These are phyloP conservation scores for Melieria picta DNA, from an alignment of 2,888 invertebrate species.

Conservation along the genomic window DNA sequence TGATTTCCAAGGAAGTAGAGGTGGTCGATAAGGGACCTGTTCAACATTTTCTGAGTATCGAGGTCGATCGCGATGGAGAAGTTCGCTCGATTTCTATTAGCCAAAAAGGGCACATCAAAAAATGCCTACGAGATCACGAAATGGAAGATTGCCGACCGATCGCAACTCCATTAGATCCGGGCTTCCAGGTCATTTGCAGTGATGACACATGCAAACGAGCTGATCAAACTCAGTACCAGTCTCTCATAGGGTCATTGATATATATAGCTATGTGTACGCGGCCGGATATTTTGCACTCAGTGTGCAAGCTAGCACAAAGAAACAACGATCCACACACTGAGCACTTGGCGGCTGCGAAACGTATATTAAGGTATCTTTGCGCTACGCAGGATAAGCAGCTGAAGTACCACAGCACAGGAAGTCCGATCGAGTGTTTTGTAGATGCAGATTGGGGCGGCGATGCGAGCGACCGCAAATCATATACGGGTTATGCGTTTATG, in stretches of 20 bases:
- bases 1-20: slow-evolving; percentile 33
- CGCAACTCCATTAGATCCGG: slow-evolving; percentile 42
- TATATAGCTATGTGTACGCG: slow-evolving; percentile 41
- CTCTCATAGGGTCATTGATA: slow-evolving; percentile 39
- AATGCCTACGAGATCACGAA: slow-evolving; percentile 38
- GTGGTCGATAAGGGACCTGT: slow-evolving; percentile 35
- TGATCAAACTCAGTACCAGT: slow-evolving; percentile 35
- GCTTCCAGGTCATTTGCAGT: slow-evolving; percentile 37
- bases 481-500: too few relatives aligned
- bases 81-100: slow-evolving; percentile 36
- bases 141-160: slow-evolving; percentile 41
- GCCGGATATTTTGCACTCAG: slow-evolving; percentile 42
- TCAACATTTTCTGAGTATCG: slow-evolving; percentile 38
- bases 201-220: slow-evolving; percentile 28
- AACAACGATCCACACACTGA: too few relatives aligned
- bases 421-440: too few relatives aligned
- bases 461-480: too few relatives aligned
- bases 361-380: too few relatives aligned
- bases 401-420: too few relatives aligned
- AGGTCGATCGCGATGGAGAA: slow-evolving; percentile 37
- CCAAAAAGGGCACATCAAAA: slow-evolving; percentile 40
- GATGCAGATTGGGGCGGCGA: too few relatives aligned
- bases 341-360: too few relatives aligned
- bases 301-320: too few relatives aligned
- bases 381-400: too few relatives aligned